These are phyloP conservation scores for Lacanobia wlatinum DNA, from an alignment of 2,888 invertebrate genomes.

Conservation along the genomic window DNA sequence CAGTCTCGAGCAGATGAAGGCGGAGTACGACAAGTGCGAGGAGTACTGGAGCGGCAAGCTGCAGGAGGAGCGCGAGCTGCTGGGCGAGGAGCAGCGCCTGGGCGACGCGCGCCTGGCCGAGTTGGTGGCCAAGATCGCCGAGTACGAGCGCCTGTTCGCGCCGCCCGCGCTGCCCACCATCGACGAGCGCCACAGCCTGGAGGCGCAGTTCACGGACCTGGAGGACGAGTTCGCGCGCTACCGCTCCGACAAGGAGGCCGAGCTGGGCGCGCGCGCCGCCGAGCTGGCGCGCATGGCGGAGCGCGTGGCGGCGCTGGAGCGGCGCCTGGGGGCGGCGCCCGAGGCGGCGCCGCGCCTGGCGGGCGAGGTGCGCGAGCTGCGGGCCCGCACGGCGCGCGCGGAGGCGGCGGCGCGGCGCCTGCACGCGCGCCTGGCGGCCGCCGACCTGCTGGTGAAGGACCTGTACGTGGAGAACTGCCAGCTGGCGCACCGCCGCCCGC, in stretches of 20 bases:
- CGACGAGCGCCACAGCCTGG: conserved; percentile 89
- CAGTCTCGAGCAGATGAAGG: conserved; percentile 93
- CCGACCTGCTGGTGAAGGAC: conserved; percentile 95
- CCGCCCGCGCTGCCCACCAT: conserved; percentile 92
- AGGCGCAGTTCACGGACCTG: conserved; percentile 89
- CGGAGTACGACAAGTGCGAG: conserved; percentile 96
- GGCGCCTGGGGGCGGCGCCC: conserved; percentile 77
- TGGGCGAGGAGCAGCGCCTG: conserved; percentile 94
- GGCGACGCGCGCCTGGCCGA: conserved; percentile 94
- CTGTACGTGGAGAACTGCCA: conserved; percentile 96
- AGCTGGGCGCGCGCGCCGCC: conserved; percentile 77
- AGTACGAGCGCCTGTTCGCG: conserved; percentile 94
- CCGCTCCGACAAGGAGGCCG: conserved; percentile 59
- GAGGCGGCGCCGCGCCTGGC: conserved; percentile 12
- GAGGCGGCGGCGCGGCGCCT: conserved; percentile 81
- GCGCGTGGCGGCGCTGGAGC: conserved; percentile 46
- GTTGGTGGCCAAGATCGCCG: conserved; percentile 93
- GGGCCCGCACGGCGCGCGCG: conserved; percentile 86
- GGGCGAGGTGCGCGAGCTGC: conserved; percentile 87
- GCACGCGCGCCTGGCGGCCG: conserved; percentile 92
- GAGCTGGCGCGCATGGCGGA: conserved; percentile 54
- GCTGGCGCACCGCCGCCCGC: conserved; percentile 82
- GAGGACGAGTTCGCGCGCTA: conserved; percentile 66
- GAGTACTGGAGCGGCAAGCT: conserved; percentile 96
- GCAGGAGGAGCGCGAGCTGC: conserved; percentile 94